These are phyloP conservation scores for Pachycephala philippinensis DNA, from an alignment of 2,113 vertebrate genomes.

Conservation along the genomic window DNA sequence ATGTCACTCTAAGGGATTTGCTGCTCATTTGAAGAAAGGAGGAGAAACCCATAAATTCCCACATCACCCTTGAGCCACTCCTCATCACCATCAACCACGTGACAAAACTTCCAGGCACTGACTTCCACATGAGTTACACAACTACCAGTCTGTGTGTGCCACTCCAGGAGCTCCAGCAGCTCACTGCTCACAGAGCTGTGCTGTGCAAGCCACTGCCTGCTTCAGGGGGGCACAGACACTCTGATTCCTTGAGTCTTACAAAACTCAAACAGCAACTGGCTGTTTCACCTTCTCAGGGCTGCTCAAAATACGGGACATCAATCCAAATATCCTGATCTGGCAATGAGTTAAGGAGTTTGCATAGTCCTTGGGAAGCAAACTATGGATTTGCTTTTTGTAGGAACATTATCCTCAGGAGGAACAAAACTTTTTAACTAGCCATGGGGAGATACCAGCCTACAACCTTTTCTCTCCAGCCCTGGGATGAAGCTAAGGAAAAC, in stretches of 20 bases:
- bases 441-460: not conserved
- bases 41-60: not conserved
- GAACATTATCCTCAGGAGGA: not conserved
- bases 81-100: not conserved
- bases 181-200: not conserved
- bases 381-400: not conserved
- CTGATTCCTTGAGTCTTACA: not conserved
- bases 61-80: not conserved
- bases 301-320: not conserved
- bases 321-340: not conserved
- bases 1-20: not conserved
- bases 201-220: not conserved
- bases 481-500: not conserved
- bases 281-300: not conserved
- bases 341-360: not conserved
- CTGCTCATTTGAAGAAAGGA: not conserved
- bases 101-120: not conserved
- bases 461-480: not conserved
- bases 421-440: not conserved
- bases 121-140: not conserved
- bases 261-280: not conserved
- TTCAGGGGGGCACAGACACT: not conserved
- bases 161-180: not conserved
- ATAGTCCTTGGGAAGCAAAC: not conserved
- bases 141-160: not conserved